These are phyloP conservation scores for Pteropus alecto DNA, from an alignment of 2,113 vertebrate species.

Conservation along the genomic window DNA sequence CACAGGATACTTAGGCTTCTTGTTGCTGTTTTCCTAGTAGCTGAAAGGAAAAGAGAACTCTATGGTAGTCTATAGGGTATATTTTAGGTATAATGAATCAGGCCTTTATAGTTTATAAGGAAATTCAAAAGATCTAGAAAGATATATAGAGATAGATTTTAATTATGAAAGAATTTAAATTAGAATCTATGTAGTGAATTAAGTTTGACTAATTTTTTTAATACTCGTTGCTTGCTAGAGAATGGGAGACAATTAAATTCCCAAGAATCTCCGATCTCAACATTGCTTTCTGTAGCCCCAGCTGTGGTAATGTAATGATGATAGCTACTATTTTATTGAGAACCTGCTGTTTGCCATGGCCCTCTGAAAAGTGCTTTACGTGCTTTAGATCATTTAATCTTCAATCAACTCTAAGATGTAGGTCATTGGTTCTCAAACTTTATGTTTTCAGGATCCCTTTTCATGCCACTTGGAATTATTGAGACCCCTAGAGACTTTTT, in stretches of 20 bases:
- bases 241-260: background rate
- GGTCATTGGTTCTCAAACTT: slow-evolving; percentile 4
- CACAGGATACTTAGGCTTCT: background rate
- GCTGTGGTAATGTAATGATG: background rate
- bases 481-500: slow-evolving; percentile 4
- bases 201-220: background rate
- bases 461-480: background rate
- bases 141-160: background rate
- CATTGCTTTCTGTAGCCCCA: background rate
- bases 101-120: background rate
- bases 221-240: background rate
- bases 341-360: background rate
- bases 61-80: background rate
- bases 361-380: background rate
- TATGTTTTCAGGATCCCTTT: slow-evolving; percentile 15
- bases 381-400: background rate
- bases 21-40: background rate
- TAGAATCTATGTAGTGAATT: slow-evolving; percentile 22
- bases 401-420: background rate
- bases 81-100: slow-evolving; percentile 20
- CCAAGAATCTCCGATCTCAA: background rate
- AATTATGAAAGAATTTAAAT: slow-evolving; percentile 34
- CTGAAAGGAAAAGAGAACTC: slow-evolving; percentile 24
- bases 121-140: background rate
- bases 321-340: background rate